Conservation (phyloP, 2,888 invertebrate genomes). For the Girardia tigrina region DNA sequence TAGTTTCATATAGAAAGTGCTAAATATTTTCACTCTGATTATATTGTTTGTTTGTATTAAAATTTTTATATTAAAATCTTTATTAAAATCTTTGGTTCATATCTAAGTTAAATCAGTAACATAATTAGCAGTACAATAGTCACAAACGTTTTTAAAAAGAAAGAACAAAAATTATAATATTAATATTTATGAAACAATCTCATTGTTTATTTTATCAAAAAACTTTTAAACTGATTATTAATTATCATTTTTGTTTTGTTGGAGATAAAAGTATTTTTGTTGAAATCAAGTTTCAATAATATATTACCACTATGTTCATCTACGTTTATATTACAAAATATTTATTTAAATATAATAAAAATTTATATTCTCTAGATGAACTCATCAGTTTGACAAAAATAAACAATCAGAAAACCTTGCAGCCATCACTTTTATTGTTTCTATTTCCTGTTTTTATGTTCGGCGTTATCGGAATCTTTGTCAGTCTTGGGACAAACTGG, state of each 20-base stretch:
- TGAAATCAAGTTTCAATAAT: background rate
- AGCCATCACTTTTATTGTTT: constrained; percentile 1
- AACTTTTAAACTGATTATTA: too few species aligned
- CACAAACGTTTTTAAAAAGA: too few species aligned
- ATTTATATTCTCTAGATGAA: constrained; percentile 25
- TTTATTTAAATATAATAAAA: background rate
- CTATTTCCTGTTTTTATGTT: constrained; percentile 20
- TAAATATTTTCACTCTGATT: too few species aligned
- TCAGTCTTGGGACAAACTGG: constrained; percentile 20
- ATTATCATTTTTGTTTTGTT: background rate
- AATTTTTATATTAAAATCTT: too few species aligned
- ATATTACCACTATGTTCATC: background rate
- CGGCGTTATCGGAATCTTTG: constrained; percentile 16
- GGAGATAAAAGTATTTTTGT: background rate
- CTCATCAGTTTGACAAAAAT: constrained; percentile 25
- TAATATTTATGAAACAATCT: too few species aligned
- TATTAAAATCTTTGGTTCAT: too few species aligned
- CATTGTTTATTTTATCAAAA: too few species aligned
- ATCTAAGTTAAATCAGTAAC: too few species aligned
- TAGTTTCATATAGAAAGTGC: too few species aligned
- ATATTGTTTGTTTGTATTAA: too few species aligned
- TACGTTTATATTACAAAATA: background rate
- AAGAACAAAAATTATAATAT: too few species aligned
- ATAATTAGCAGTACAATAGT: too few species aligned
- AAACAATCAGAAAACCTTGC: background rate